phyloP scores from a whole-genome alignment of 2,113 vertebrate species.

The Capreolus pygargus region DNA sequence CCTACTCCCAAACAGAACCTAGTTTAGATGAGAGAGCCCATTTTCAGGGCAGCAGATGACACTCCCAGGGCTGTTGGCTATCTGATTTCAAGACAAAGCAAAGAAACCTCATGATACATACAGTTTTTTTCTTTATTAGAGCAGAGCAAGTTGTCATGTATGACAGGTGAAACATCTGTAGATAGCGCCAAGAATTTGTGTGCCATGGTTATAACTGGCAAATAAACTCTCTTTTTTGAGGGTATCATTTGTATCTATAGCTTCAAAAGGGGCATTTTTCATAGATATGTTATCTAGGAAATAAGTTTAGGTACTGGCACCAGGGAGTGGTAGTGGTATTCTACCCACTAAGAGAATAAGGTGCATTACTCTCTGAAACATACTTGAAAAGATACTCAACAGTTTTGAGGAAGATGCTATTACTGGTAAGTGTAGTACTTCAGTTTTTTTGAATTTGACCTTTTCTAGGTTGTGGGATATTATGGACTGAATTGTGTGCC shows the following conservation, averaged over 20 bases:
- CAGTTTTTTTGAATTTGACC: background rate
- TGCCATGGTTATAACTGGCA: background rate
- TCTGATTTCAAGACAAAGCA: conserved; percentile 1
- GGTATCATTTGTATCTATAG: background rate
- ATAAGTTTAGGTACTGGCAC: background rate
- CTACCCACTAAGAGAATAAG: background rate
- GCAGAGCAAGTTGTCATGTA: background rate
- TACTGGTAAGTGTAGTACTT: background rate
- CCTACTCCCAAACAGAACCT: background rate
- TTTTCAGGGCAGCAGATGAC: background rate
- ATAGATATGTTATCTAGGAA: background rate
- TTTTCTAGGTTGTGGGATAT: background rate
- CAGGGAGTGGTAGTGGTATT: background rate
- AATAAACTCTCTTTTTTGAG: background rate
- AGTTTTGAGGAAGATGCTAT: background rate
- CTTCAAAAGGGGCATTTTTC: background rate
- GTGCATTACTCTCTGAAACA: background rate
- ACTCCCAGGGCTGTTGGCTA: background rate
- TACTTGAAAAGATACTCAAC: background rate
- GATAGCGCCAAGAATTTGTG: background rate
- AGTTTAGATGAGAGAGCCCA: background rate
- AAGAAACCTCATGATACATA: background rate
- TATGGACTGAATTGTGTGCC: background rate
- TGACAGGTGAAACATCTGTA: background rate
- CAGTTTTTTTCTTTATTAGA: background rate